These are phyloP conservation scores for Acipenser oxyrinchus DNA, from an alignment of 2,797 vertebrate species.

Conservation along the genomic window DNA sequence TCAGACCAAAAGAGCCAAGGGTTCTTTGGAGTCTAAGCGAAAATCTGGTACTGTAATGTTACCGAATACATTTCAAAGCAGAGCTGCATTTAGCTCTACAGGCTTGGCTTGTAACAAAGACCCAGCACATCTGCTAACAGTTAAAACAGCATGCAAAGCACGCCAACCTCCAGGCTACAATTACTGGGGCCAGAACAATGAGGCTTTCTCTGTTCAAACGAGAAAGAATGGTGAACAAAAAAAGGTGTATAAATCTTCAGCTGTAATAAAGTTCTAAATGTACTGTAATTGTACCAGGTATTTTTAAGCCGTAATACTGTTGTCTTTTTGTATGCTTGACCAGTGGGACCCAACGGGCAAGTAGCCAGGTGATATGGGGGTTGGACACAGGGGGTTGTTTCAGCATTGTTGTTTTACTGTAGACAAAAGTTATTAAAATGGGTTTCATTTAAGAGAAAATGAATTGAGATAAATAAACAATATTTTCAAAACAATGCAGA, in stretches of 20 bases:
- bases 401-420: not conserved
- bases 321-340: not conserved
- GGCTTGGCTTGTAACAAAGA: not conserved
- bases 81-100: not conserved
- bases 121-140: constrained; percentile 3
- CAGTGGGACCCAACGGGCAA: not conserved
- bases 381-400: not conserved
- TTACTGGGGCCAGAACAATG: not conserved
- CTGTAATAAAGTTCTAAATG: not conserved
- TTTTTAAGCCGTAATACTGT: not conserved
- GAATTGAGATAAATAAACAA: too few species aligned
- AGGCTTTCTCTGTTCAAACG: not conserved
- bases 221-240: not conserved
- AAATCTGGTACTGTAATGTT: not conserved
- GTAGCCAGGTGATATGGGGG: not conserved
- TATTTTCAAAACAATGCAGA: too few species aligned
- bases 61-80: not conserved
- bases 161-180: not conserved
- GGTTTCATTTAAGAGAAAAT: too few species aligned
- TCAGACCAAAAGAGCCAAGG: not conserved
- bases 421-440: not conserved
- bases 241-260: not conserved
- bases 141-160: constrained; percentile 5
- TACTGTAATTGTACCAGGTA: not conserved
- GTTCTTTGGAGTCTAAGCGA: not conserved